Conservation (phyloP, 2,113 vertebrate genomes). For the Bothrops jararaca region DNA sequence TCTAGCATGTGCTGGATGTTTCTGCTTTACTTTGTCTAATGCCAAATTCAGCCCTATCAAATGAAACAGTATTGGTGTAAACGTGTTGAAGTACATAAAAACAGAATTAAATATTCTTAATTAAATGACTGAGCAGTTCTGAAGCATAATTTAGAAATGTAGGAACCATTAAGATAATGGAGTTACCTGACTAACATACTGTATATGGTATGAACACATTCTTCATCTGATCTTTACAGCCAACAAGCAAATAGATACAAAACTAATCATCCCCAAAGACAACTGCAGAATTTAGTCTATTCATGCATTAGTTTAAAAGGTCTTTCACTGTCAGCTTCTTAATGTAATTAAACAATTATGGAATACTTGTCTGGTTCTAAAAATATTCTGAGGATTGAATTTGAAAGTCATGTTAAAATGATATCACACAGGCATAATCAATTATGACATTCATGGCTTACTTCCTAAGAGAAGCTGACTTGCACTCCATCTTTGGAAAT, state of each 20-base stretch:
- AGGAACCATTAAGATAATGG: not conserved
- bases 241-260: not conserved
- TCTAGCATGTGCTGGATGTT: not conserved
- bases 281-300: not conserved
- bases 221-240: not conserved
- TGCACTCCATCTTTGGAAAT: not conserved
- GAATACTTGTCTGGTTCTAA: not conserved
- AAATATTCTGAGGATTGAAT: not conserved
- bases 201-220: not conserved
- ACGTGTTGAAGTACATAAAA: not conserved
- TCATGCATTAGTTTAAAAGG: slow-evolving; percentile 6
- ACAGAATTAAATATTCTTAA: not conserved
- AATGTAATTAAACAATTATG: not conserved
- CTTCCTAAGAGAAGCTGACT: not conserved
- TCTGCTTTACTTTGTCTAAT: not conserved
- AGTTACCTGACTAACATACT: not conserved
- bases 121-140: not conserved
- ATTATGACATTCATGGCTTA: not conserved
- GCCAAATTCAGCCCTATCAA: not conserved
- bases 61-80: not conserved
- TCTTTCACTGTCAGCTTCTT: not conserved
- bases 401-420: not conserved
- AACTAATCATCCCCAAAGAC: not conserved
- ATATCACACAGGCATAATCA: not conserved
- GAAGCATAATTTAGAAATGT: not conserved